These are phyloP conservation scores for Coendou prehensilis DNA, from an alignment of 2,797 vertebrate species.

Conservation along the genomic window DNA sequence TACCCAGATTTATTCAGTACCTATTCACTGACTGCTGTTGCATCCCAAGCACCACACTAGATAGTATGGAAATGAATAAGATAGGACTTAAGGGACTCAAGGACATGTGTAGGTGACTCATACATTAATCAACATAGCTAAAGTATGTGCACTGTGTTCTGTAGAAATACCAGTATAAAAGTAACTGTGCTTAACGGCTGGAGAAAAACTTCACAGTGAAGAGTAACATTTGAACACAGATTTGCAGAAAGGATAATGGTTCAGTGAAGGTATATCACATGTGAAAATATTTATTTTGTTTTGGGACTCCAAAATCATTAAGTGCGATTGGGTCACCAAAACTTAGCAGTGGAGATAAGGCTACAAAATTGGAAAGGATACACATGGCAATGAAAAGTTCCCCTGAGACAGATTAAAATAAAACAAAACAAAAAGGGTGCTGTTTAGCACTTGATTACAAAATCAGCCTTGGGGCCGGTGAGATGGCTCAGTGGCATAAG, in stretches of 20 bases:
- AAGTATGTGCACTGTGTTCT: neutral
- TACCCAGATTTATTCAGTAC: neutral
- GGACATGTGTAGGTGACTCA: neutral
- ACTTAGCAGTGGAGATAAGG: neutral
- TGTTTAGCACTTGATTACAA: slow-evolving; percentile 24
- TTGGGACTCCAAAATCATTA: neutral
- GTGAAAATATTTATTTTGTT: neutral
- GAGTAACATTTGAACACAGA: neutral
- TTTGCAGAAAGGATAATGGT: neutral
- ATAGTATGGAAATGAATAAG: neutral
- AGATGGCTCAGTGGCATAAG: too few species aligned
- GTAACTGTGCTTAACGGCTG: neutral
- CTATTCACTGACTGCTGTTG: neutral
- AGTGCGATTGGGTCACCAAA: neutral
- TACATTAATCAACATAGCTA: neutral
- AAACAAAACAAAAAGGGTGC: neutral
- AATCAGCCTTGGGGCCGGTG: neutral
- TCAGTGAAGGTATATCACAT: neutral
- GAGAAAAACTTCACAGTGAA: neutral
- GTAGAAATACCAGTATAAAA: neutral
- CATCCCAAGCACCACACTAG: neutral
- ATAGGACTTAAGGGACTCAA: neutral
- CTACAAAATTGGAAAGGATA: neutral
- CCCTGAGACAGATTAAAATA: neutral
- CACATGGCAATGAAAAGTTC: neutral